Evolutionary conservation across 1,140 invertebrate species (phyloP).

Genomic region (Scaptodrosophila lebanonensis): DNA sequence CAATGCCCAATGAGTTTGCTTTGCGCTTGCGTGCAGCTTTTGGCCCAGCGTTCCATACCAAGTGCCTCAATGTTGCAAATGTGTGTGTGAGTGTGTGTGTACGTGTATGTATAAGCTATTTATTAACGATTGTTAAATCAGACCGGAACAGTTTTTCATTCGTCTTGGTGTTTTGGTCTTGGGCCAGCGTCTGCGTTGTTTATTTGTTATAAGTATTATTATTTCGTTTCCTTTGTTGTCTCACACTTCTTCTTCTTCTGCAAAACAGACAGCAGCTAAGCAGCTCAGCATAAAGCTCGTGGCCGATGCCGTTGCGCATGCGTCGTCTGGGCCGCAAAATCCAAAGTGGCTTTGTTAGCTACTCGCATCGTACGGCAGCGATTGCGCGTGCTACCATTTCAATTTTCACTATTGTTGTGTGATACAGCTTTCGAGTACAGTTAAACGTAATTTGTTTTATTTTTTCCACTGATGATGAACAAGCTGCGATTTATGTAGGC

Average conservation of each 20-base stretch:
- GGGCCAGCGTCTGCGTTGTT: slow-evolving; percentile 17
- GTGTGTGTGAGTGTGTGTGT: too few species aligned
- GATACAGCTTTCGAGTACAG: slow-evolving; percentile 40
- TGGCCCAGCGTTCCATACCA: slow-evolving; percentile 3
- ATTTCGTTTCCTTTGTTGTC: slow-evolving; percentile 30
- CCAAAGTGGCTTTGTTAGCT: slow-evolving; percentile 63
- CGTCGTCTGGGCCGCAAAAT: too few species aligned
- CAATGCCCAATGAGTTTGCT: too few species aligned
- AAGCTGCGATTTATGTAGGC: slow-evolving; percentile 24
- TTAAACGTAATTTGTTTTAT: slow-evolving; percentile 67
- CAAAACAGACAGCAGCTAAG: slow-evolving; percentile 38
- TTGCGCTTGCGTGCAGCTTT: slow-evolving; percentile 35
- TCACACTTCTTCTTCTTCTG: slow-evolving; percentile 26
- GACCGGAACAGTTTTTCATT: slow-evolving; percentile 66
- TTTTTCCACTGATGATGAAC: slow-evolving; percentile 15
- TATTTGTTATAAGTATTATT: slow-evolving; percentile 30
- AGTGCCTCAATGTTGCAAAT: too few species aligned
- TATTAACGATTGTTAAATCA: slow-evolving; percentile 74
- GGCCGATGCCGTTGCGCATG: too few species aligned
- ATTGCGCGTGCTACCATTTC: slow-evolving; percentile 63
- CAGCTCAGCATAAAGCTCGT: slow-evolving; percentile 29
- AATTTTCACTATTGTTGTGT: slow-evolving; percentile 60
- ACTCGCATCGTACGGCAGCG: not conserved
- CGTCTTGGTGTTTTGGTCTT: slow-evolving; percentile 10
- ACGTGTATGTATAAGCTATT: slow-evolving; percentile 68